Evolutionary conservation across 1,140 invertebrate genomes (phyloP).

Genomic region (Colletes gigas): DNA sequence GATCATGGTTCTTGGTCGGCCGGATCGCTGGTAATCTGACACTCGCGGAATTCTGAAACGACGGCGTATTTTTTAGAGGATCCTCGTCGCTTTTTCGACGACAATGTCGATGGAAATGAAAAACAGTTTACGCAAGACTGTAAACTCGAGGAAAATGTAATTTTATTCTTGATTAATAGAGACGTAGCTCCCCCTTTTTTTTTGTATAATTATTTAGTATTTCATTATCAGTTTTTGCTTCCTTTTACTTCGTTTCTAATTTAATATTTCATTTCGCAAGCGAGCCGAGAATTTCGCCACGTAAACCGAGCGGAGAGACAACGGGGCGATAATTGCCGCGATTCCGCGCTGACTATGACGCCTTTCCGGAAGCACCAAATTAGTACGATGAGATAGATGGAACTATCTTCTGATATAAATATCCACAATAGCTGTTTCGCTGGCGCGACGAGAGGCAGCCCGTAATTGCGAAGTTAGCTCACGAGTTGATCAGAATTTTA

Average conservation of each 20-base stretch:
- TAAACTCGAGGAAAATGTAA: no score
- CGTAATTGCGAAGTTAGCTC: slow-evolving; percentile 22
- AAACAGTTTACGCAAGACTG: no score
- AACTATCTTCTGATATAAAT: slow-evolving; percentile 67
- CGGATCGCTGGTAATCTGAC: slow-evolving; percentile 13
- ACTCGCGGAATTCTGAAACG: slow-evolving; percentile 15
- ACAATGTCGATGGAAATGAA: no score
- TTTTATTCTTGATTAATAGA: no score
- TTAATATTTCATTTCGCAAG: slow-evolving; percentile 1
- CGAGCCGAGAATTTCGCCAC: slow-evolving; percentile 39
- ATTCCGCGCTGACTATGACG: slow-evolving; percentile 56
- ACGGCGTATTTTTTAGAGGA: neutral
- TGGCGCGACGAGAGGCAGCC: neutral
- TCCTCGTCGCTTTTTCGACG: no score
- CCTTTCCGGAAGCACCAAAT: slow-evolving; percentile 68
- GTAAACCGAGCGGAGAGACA: slow-evolving; percentile 39
- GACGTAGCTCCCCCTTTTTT: no score
- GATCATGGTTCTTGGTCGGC: slow-evolving; percentile 39
- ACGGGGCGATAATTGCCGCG: slow-evolving; percentile 51
- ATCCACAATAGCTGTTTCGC: slow-evolving; percentile 53
- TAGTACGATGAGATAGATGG: slow-evolving; percentile 68
- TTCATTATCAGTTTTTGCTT: no score
- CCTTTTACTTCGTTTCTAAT: neutral
- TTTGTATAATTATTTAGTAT: no score
- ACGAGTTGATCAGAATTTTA: neutral